These are phyloP conservation scores for Limosa lapponica DNA, from an alignment of 2,797 vertebrate genomes.

Conservation along the genomic window DNA sequence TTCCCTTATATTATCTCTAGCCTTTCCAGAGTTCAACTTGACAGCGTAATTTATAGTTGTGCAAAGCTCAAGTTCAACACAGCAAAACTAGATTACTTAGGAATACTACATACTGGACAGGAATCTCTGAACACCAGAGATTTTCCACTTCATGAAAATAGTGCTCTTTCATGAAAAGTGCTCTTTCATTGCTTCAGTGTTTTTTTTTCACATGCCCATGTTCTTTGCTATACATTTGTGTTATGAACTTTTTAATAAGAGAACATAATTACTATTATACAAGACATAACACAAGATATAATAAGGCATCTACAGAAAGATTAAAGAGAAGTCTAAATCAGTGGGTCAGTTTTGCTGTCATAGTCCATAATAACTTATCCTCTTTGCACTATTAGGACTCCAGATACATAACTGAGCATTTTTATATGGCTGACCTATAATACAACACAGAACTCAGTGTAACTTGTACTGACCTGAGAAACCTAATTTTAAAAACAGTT, in stretches of 20 bases:
- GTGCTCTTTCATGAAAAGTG: not conserved
- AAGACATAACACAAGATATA: not conserved
- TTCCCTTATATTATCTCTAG: not conserved
- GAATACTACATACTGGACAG: not conserved
- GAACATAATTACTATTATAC: not conserved
- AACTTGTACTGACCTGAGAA: not conserved
- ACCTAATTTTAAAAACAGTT: not conserved
- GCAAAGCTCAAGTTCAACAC: not conserved
- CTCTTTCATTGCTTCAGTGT: not conserved
- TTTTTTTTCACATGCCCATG: not conserved
- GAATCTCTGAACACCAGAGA: not conserved
- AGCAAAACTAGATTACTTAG: not conserved
- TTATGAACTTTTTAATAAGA: not conserved
- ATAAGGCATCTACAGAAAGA: not conserved
- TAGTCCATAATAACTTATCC: not conserved
- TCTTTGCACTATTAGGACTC: not conserved
- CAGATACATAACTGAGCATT: not conserved
- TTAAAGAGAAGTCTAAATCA: not conserved
- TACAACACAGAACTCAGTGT: not conserved
- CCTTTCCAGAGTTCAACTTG: not conserved
- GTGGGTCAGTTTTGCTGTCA: not conserved
- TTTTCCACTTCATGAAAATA: fast-evolving
- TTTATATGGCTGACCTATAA: not conserved
- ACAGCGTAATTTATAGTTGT: not conserved
- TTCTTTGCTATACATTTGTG: not conserved